Conservation (phyloP, 2,113 vertebrate genomes). For the Hyperoodon ampullatus region DNA sequence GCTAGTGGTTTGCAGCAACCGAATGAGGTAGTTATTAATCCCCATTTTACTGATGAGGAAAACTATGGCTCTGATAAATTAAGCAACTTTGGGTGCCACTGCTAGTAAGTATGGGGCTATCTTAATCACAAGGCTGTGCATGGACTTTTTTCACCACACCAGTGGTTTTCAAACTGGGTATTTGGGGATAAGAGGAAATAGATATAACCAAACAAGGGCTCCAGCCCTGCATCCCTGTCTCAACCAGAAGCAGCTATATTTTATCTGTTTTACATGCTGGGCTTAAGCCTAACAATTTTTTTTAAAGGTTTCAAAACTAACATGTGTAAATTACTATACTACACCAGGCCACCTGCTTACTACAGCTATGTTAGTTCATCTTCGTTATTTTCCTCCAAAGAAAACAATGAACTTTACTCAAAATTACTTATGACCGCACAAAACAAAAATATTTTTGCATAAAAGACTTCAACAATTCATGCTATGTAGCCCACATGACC, state of each 20-base stretch:
- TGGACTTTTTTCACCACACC: neutral
- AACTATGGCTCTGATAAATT: slow-evolving; percentile 1
- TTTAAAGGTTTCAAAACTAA: neutral
- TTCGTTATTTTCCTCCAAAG: neutral
- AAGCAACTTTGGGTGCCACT: neutral
- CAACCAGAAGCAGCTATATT: neutral
- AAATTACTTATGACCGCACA: neutral
- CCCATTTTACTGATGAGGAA: slow-evolving; percentile 52
- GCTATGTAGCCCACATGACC: neutral
- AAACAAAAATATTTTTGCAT: neutral
- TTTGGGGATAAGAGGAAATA: neutral
- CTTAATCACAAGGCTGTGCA: neutral
- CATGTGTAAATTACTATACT: neutral
- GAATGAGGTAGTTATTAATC: neutral
- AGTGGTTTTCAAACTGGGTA: neutral
- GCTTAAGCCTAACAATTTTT: neutral
- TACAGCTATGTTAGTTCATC: neutral
- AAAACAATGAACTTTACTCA: neutral
- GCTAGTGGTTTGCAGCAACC: neutral
- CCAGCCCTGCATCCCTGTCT: neutral
- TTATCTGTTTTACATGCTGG: neutral
- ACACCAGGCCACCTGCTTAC: neutral
- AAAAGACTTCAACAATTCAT: neutral
- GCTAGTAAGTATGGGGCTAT: neutral
- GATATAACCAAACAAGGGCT: neutral